Conservation (phyloP, 1,140 invertebrate genomes). For the Pentalonia nigronervosa region DNA sequence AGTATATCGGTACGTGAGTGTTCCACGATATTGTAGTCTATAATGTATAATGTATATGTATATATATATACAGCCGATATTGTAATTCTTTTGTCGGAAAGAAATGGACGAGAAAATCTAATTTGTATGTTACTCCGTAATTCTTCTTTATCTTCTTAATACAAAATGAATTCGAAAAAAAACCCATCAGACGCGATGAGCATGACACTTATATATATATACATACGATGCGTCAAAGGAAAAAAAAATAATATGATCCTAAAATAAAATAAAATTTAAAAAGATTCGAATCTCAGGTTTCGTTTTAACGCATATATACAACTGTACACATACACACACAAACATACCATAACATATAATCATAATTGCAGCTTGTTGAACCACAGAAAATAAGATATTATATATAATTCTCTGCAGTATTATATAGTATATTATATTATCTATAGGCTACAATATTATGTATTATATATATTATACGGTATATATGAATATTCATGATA, state of each 20-base stretch:
- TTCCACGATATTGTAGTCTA: neutral
- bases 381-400: neutral
- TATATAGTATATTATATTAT: neutral
- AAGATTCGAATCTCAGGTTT: neutral
- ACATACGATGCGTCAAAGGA: neutral
- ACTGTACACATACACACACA: neutral
- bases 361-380: neutral
- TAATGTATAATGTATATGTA: neutral
- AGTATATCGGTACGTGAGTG: neutral
- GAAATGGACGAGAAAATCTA: slow-evolving; percentile 26
- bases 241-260: slow-evolving; percentile 15
- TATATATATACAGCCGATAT: neutral
- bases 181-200: neutral
- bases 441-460: too few species aligned
- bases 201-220: neutral
- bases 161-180: neutral
- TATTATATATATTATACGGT: too few species aligned
- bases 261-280: neutral
- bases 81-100: slow-evolving; percentile 22
- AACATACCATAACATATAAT: neutral
- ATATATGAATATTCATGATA: too few species aligned
- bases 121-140: slow-evolving; percentile 27
- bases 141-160: neutral
- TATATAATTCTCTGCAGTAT: neutral
- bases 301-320: neutral